Conservation (phyloP, 2,888 invertebrate species). For the Nephrotoma flavescens region DNA sequence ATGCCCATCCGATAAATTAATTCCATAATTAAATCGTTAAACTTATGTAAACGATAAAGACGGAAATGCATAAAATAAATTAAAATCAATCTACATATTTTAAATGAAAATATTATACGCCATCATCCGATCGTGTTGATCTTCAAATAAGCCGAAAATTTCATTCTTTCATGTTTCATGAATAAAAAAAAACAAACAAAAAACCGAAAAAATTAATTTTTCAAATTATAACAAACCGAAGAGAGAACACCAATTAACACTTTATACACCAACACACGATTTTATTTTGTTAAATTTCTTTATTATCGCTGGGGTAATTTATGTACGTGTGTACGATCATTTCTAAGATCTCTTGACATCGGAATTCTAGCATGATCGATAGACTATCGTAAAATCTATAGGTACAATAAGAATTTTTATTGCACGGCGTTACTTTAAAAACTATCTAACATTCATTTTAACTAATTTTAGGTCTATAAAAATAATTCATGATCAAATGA, state of each 20-base stretch:
- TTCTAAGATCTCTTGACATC: background rate
- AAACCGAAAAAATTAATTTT: background rate
- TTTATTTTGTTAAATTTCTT: background rate
- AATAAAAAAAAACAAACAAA: background rate
- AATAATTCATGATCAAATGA: background rate
- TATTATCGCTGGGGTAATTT: background rate
- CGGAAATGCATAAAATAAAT: background rate
- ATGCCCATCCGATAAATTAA: background rate
- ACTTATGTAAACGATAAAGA: background rate
- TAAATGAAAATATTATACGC: background rate
- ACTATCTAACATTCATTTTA: background rate
- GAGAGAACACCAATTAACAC: background rate
- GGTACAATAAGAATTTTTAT: background rate
- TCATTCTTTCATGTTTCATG: background rate
- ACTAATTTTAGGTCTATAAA: background rate
- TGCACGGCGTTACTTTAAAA: background rate
- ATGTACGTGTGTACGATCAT: background rate
- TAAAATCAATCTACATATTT: background rate
- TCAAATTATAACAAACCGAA: background rate
- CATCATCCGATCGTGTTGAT: background rate
- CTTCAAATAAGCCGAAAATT: background rate
- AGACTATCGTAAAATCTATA: background rate
- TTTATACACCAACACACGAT: background rate
- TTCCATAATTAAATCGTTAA: background rate
- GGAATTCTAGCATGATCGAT: background rate